phyloP scores from a whole-genome alignment of 1,140 invertebrate species.

The Diplogasteroides magnus region DNA sequence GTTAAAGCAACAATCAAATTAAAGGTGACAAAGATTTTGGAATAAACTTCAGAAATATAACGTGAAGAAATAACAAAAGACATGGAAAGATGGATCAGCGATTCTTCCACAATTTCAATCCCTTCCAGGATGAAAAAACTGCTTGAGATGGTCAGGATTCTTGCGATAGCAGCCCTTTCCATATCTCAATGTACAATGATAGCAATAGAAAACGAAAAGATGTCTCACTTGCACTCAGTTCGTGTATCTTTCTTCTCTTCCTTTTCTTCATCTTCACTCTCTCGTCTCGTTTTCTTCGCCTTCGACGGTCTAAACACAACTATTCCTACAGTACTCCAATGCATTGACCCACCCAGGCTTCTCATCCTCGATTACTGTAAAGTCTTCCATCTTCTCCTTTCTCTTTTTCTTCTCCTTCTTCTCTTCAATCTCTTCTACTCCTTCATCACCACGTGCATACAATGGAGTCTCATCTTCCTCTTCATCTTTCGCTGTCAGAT shows the following conservation, averaged over 20 bases:
- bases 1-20: too few species aligned
- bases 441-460: neutral
- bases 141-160: conserved; percentile 11
- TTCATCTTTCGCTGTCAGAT: neutral
- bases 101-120: too few species aligned
- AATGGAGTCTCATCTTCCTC: conserved; percentile 10
- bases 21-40: too few species aligned
- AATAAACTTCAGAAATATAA: too few species aligned
- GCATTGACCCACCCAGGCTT: conserved; percentile 5
- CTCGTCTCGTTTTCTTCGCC: conserved; percentile 8
- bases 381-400: neutral
- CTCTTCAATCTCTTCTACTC: conserved; percentile 1
- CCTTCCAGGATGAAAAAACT: conserved; percentile 25
- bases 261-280: conserved; percentile 7
- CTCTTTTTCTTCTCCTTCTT: neutral
- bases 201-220: neutral
- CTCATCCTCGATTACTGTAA: conserved; percentile 1
- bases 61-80: too few species aligned
- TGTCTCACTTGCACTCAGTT: neutral
- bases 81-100: too few species aligned
- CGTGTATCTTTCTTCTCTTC: conserved; percentile 6
- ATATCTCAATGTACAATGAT: conserved; percentile 4
- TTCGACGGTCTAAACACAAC: neutral
- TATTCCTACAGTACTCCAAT: neutral
- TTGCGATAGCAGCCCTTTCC: conserved; percentile 26